These are phyloP conservation scores for Digitonthophagus gazella DNA, from an alignment of 2,888 invertebrate genomes.

Conservation along the genomic window DNA sequence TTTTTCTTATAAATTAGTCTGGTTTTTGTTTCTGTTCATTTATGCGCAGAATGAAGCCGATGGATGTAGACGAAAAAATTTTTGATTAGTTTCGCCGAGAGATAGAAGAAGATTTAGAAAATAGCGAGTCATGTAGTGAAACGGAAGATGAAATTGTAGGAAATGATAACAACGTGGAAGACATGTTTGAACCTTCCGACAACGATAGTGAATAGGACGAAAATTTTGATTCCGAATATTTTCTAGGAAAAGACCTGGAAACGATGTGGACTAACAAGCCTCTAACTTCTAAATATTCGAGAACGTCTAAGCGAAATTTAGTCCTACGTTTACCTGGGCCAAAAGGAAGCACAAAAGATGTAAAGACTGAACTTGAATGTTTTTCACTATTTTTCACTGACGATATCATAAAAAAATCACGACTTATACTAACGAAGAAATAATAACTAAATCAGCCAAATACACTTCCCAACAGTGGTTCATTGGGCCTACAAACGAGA, in stretches of 20 bases:
- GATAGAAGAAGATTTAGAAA: too few species aligned
- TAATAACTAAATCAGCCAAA: neutral
- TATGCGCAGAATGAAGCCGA: too few species aligned
- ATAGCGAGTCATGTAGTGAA: too few species aligned
- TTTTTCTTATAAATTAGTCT: too few species aligned
- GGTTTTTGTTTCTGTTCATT: too few species aligned
- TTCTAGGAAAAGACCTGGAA: too few species aligned
- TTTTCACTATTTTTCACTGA: neutral
- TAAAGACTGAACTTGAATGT: neutral
- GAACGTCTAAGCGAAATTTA: neutral
- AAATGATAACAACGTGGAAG: neutral
- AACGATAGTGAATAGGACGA: neutral
- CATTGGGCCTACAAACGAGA: too few species aligned
- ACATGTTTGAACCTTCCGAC: neutral
- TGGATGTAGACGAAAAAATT: too few species aligned
- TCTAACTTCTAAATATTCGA: neutral
- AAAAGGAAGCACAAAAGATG: slow-evolving; percentile 1
- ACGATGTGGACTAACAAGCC: too few species aligned
- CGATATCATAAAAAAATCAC: neutral
- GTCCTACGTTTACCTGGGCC: neutral
- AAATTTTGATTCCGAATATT: neutral
- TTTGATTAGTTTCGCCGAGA: too few species aligned
- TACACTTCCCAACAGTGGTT: too few species aligned
- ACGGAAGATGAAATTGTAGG: neutral
- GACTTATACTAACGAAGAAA: neutral